These are phyloP conservation scores for Emydocephalus ijimae DNA, from an alignment of 2,113 vertebrate genomes.

Conservation along the genomic window DNA sequence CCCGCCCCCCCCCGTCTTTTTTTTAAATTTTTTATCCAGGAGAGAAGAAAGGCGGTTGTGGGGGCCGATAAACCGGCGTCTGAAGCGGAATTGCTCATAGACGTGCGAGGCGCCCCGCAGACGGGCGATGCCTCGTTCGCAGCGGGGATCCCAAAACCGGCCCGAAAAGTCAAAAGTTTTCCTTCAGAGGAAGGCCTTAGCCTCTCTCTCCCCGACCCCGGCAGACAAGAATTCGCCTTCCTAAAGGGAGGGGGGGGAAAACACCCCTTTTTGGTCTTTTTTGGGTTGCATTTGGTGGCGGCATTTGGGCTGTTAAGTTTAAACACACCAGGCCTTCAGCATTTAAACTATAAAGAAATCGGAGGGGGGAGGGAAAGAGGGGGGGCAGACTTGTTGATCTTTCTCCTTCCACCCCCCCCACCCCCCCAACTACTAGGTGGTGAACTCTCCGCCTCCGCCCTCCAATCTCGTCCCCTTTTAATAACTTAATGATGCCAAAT, in stretches of 20 bases:
- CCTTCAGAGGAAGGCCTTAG: conserved; percentile 43
- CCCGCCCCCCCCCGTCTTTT: no score
- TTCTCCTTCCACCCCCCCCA: neutral
- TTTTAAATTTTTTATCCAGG: neutral
- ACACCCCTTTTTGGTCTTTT: neutral
- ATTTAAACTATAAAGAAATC: neutral
- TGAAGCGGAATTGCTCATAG: conserved; percentile 47
- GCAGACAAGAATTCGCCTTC: neutral
- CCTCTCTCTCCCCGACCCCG: no score
- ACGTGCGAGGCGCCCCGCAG: conserved; percentile 64
- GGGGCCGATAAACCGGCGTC: neutral
- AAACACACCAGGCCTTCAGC: neutral
- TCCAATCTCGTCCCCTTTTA: conserved; percentile 14
- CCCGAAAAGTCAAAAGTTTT: conserved; percentile 16
- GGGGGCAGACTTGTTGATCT: neutral
- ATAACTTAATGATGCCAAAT: neutral
- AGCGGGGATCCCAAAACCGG: conserved; percentile 28
- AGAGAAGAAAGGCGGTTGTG: no score
- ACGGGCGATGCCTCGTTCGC: conserved; percentile 39
- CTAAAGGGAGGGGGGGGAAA: neutral
- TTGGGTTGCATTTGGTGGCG: neutral
- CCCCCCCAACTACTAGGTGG: neutral
- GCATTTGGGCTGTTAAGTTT: no score
- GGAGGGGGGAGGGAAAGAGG: neutral
- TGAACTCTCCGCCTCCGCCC: neutral